Conservation (phyloP, 2,113 vertebrate genomes). For the Onychorhynchus coronatus region DNA sequence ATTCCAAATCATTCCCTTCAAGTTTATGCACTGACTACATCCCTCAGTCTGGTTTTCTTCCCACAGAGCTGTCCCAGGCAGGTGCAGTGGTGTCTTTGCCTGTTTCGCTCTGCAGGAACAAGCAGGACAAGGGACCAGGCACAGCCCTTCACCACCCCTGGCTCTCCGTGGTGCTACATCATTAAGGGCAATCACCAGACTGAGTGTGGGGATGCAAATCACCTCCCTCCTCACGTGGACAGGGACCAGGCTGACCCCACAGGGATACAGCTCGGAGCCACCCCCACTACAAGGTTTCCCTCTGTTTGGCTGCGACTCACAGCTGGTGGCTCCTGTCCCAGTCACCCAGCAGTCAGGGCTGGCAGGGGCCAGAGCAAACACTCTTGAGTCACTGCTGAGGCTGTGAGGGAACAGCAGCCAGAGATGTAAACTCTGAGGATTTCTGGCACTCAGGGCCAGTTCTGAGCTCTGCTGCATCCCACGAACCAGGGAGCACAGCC, state of each 20-base stretch:
- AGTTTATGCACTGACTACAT: background rate
- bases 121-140: rapidly evolving
- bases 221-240: rapidly evolving
- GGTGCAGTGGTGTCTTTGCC: background rate
- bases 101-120: background rate
- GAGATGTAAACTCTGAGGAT: background rate
- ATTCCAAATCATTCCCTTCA: background rate
- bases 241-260: background rate
- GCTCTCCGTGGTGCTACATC: background rate
- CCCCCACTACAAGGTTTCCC: background rate
- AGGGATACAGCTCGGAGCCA: background rate
- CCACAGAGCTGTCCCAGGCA: background rate
- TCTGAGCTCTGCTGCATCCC: rapidly evolving
- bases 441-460: background rate
- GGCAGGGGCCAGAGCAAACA: background rate
- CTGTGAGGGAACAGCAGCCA: background rate
- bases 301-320: background rate
- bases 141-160: background rate
- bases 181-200: background rate
- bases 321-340: background rate
- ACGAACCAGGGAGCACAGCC: rapidly evolving
- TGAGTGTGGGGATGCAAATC: background rate
- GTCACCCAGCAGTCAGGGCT: background rate
- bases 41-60: background rate
- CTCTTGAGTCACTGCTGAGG: background rate